Evolutionary conservation across 2,888 invertebrate genomes (phyloP).

Genomic region (Polydrusus pterygomalis): DNA sequence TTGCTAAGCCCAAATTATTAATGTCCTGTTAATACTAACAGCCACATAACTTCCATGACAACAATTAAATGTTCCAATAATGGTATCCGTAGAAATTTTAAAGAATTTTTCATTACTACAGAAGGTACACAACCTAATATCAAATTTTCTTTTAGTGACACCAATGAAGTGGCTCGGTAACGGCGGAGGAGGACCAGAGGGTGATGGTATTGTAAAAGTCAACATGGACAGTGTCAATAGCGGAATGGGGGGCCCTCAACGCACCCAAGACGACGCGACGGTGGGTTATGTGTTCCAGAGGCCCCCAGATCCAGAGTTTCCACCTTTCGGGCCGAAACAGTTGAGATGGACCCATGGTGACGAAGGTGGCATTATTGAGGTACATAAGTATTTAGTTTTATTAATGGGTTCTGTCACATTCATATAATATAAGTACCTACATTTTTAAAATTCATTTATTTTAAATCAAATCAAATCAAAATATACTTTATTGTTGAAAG

Average conservation of each 20-base stretch:
- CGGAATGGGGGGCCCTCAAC: slow-evolving; percentile 76
- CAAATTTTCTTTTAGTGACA: slow-evolving; percentile 58
- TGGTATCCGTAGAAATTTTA: too few species aligned
- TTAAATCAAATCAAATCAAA: too few species aligned
- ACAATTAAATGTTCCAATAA: too few species aligned
- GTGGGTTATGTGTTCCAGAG: slow-evolving; percentile 94
- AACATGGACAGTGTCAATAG: slow-evolving; percentile 74
- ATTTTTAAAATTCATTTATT: background rate
- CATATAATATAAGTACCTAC: too few species aligned
- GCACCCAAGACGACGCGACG: slow-evolving; percentile 92
- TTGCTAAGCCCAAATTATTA: too few species aligned
- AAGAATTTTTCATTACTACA: too few species aligned
- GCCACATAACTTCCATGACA: too few species aligned
- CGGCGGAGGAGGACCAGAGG: slow-evolving; percentile 75
- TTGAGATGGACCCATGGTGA: slow-evolving; percentile 90
- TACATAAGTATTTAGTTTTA: slow-evolving; percentile 72
- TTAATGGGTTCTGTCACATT: background rate
- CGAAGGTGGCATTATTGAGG: slow-evolving; percentile 90
- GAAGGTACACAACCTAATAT: too few species aligned
- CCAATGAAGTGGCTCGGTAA: slow-evolving; percentile 88
- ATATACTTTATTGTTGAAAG: too few species aligned
- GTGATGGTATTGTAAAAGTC: slow-evolving; percentile 77
- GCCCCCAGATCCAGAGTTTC: slow-evolving; percentile 87
- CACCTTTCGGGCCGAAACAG: slow-evolving; percentile 80
- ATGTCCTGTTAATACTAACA: too few species aligned